A percentile compares a stretch with the other conserved stretches of the same genome.
Evolutionary conservation across 2,888 invertebrate genomes (phyloP).

Genomic region (Diarsia mendica): DNA sequence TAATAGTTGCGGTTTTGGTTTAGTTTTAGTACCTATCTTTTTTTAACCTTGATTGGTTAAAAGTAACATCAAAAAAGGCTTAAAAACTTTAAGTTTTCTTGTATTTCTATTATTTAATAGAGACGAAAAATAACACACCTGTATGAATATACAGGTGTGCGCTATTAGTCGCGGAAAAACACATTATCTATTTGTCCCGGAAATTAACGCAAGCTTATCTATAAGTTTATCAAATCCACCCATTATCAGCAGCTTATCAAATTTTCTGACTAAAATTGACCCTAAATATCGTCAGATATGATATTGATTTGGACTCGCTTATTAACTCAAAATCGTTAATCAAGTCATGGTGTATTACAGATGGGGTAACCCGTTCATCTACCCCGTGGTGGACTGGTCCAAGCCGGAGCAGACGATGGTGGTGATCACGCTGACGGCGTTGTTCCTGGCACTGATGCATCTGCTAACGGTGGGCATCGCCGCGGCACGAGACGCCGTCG

Average conservation of each 20-base stretch:
- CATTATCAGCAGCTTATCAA: conserved; percentile 38
- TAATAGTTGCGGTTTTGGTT: conserved; percentile 7
- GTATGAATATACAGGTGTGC: not conserved
- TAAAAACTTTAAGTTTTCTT: not conserved
- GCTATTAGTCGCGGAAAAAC: not conserved
- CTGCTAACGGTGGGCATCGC: conserved; percentile 91
- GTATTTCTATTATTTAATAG: not conserved
- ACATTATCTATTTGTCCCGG: not conserved
- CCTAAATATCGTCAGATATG: conserved; percentile 9
- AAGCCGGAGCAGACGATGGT: conserved; percentile 92
- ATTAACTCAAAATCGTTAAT: conserved; percentile 1
- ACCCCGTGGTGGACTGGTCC: conserved; percentile 95
- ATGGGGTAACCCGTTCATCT: conserved; percentile 93
- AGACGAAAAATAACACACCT: not conserved
- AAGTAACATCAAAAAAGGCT: not conserved
- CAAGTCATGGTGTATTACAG: conserved; percentile 81
- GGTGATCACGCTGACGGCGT: conserved; percentile 92
- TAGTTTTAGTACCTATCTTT: not conserved
- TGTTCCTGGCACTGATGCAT: conserved; percentile 92
- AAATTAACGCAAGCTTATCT: conserved; percentile 12
- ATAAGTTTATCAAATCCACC: not conserved
- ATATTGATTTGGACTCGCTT: conserved; percentile 8
- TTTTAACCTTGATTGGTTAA: not conserved
- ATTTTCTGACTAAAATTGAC: not conserved
- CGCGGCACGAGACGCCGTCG: conserved; percentile 84